A percentile compares a stretch with the other conserved stretches of the same genome.
phyloP scores from a whole-genome alignment of 2,113 vertebrate species.

The Carlito syrichta region DNA sequence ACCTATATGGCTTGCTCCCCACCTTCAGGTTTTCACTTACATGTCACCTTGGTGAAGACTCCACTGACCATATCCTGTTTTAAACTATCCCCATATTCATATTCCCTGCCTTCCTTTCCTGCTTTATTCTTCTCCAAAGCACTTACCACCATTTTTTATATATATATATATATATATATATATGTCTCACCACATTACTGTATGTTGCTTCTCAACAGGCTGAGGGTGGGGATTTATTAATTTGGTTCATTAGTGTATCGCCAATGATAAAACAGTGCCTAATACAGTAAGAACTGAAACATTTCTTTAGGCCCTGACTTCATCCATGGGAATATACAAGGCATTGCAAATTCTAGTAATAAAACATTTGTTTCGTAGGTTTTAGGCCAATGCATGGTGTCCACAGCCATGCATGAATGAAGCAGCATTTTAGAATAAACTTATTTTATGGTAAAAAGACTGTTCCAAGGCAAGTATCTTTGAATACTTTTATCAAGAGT shows the following conservation, averaged over 20 bases:
- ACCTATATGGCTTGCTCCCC: neutral
- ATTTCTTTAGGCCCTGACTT: neutral
- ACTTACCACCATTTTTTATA: neutral
- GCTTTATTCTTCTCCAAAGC: neutral
- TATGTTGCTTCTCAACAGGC: neutral
- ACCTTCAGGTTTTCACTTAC: neutral
- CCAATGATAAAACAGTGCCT: neutral
- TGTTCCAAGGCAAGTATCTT: neutral
- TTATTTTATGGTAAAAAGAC: neutral
- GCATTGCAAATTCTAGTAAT: neutral
- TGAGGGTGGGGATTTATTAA: neutral
- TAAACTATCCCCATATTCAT: fast-evolving
- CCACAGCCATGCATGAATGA: neutral
- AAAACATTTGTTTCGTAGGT: neutral
- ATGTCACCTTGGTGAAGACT: neutral
- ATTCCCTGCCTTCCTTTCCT: neutral
- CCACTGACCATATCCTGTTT: neutral
- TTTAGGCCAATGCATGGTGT: neutral
- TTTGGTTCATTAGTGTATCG: neutral
- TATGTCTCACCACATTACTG: too few species aligned
- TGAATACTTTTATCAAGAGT: neutral
- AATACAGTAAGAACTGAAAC: neutral
- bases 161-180: too few species aligned
- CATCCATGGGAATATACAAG: neutral
- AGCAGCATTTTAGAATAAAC: neutral